Evolutionary conservation across 37 sponge, comb jelly and placozoan genomes (phyloP), one percentile per base, ranked within the genome.

Genomic region (Axinella damicornis): DNA sequence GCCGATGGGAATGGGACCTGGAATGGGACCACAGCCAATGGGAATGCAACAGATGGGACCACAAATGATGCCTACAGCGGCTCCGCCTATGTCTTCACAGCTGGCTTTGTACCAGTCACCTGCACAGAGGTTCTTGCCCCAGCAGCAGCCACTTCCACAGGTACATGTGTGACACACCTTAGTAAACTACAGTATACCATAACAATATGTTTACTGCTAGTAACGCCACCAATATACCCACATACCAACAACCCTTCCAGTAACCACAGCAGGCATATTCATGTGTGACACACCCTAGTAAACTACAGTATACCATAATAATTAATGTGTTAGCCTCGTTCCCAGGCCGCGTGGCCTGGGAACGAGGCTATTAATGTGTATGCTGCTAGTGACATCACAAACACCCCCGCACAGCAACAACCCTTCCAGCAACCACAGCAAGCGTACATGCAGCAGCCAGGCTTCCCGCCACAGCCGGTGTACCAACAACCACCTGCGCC

Each of bases 41-140:
- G 4, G 6, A 46, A 46, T 46, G 46, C 6, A 9, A n/a, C 70
- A 14, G 17, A 65, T 65, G 67, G 11, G 12, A 25, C 17, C 60
- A 75, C 15, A 13, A 25, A 81, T 54, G 62, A 34, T 40, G 33
- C 25, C 63, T n/a, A n/a, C 61, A 71, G 20, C 87, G 53, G 24
- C 64, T 46, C 57, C 9, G 9, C 56, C 62, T 0, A 38, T 41
- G 56, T 38, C 27, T 25, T 77, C 87, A 35, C 96, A 95, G 68
- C 63, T 94, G 22, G 85, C 95, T 13, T 28, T 94, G 28, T 92
- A 88, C 53, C 95, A 94, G 36, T 76, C 95, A 19, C 74, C 46
- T 9, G 46, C 4, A 46, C 46, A 46, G 46, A 46, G 46, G 46
- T 46, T 46, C 46, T 46, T 46, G 46, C 9, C 77, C 20, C 63